Evolutionary conservation across 1,140 invertebrate genomes (phyloP), one percentile per base, ranked within the genome.

Genomic region (Parapsyche elsis): DNA sequence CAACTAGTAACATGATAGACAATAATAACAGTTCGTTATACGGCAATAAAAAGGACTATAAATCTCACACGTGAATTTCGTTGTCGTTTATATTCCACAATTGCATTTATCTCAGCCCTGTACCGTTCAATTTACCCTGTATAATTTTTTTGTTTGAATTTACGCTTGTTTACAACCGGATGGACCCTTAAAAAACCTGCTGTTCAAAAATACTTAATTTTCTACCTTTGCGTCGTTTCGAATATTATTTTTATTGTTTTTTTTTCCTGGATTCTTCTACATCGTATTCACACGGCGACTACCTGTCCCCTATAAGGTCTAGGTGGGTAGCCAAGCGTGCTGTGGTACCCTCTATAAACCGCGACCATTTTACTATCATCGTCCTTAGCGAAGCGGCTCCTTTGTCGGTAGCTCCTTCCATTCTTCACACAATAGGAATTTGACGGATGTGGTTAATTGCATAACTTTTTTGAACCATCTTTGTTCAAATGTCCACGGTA

Each of bases 361-460:
- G 30, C 30, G 30, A 38, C 30, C 30, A 38, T 38, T 38, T 38
- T 14, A 67, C 64, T 23, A 53, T 53, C 49, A 53, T 53, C 24
- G 10, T 67, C 24, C 64, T 24, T 61, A 67, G 14, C 23, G 64
- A 12, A 26, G 64, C 64, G 59, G 59, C 21, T 23, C 4, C 64
- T 67, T 67, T 67, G 64, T 67, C 64, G 64, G 64, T 24, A 10
- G 24, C n/a, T 61, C 9, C 24, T 12, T 26, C 64, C 21, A 26
- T 67, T 12, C 19, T 67, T 24, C 21, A 30, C 64, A 67, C 64
- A 67, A 67, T 67, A 23, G 21, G 10, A 9, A n/a, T 23, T 23
- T 12, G 64, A 67, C 21, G 64, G 64, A 67, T 67, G 64, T 67
- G 64, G 64, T 67, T 26, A 67, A 67, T 67, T 67, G 26, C 59